Conservation (phyloP, 2,888 invertebrate species). For the Argyresthia albistria region DNA sequence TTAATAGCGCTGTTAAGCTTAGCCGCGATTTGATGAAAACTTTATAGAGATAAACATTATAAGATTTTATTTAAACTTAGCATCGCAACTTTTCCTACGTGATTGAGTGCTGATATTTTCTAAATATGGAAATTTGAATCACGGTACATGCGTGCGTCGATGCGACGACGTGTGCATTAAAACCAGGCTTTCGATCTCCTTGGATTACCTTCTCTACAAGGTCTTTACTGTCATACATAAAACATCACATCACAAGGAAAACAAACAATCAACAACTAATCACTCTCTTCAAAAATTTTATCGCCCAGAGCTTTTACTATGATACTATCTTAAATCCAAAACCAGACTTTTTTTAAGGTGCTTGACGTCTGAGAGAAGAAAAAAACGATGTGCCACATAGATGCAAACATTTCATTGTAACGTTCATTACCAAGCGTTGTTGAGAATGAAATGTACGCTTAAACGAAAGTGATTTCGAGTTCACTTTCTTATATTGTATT, state of each 20-base stretch:
- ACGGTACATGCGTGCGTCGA: too few species aligned
- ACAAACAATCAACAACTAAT: too few species aligned
- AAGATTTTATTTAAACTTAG: too few species aligned
- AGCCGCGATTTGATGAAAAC: not conserved
- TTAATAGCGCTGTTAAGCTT: not conserved
- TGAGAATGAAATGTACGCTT: conserved; percentile 30
- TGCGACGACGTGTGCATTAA: too few species aligned
- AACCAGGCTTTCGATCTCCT: too few species aligned
- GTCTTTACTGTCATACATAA: too few species aligned
- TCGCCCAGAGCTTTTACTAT: conserved; percentile 18
- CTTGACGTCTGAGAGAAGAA: conserved; percentile 42
- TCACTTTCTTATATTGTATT: conserved; percentile 32
- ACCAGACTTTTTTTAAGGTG: conserved; percentile 27
- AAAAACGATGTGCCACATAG: conserved; percentile 58
- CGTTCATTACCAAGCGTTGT: conserved; percentile 34
- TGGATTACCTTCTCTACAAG: too few species aligned
- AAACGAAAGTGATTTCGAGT: conserved; percentile 63
- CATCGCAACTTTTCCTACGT: too few species aligned
- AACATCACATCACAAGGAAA: too few species aligned
- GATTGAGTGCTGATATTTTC: too few species aligned
- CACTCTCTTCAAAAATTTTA: too few species aligned
- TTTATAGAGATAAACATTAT: conserved; percentile 8
- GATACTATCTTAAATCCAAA: conserved; percentile 12
- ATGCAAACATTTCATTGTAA: conserved; percentile 58
- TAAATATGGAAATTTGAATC: too few species aligned